Conservation (phyloP, 2,888 invertebrate species). For the Mycalesis mineus region DNA sequence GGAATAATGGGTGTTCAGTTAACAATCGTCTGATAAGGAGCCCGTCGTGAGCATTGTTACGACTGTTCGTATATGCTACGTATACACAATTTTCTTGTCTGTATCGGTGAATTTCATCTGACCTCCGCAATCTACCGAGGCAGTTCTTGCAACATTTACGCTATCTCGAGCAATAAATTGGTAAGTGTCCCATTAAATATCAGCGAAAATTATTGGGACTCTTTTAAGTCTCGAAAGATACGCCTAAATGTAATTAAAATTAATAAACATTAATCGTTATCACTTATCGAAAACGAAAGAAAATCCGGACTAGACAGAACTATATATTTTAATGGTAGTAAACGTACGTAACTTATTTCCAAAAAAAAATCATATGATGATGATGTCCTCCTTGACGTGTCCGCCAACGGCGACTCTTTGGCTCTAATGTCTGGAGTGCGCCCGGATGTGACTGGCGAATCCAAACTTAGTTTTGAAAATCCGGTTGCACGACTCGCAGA, state of each 20-base stretch:
- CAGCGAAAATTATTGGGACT: background rate
- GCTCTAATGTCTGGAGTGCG: no score
- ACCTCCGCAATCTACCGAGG: slow-evolving; percentile 3
- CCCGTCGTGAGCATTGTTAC: background rate
- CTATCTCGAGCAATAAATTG: slow-evolving; percentile 6
- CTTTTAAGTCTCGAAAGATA: background rate
- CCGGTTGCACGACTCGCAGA: no score
- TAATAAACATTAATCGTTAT: background rate
- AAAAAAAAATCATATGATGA: no score
- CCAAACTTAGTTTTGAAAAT: no score
- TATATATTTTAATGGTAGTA: no score
- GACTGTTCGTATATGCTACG: background rate
- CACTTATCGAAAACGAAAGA: no score
- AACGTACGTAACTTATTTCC: no score
- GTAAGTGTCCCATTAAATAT: background rate
- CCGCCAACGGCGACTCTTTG: no score
- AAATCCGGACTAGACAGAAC: no score
- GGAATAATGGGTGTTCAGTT: background rate
- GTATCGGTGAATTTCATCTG: background rate
- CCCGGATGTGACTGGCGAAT: no score
- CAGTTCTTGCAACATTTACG: background rate
- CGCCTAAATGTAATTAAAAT: background rate
- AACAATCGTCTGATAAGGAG: background rate
- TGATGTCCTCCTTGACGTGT: no score
- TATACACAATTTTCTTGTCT: background rate